phyloP scores from a whole-genome alignment of 2,797 vertebrate genomes.

The Aotus griseimembra region DNA sequence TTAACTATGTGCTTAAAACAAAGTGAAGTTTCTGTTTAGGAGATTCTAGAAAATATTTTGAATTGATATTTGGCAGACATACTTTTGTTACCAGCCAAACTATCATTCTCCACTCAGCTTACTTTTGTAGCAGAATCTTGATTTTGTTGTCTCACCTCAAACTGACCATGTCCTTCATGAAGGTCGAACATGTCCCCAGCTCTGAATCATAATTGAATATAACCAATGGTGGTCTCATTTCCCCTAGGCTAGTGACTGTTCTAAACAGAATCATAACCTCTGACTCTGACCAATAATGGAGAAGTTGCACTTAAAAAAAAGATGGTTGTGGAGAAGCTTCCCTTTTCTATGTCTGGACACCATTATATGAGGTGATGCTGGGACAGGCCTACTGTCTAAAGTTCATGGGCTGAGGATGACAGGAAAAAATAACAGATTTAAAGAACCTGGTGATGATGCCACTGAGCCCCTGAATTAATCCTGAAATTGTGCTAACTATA shows the following conservation, averaged over 20 bases:
- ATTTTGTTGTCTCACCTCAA: neutral
- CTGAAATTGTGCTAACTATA: neutral
- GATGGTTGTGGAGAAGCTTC: neutral
- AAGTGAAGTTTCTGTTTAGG: neutral
- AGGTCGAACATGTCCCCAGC: neutral
- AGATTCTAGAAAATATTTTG: neutral
- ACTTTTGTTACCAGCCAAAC: neutral
- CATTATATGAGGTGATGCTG: neutral
- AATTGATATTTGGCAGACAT: neutral
- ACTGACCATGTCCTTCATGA: neutral
- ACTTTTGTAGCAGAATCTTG: neutral
- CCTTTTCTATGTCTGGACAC: neutral
- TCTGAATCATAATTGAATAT: neutral
- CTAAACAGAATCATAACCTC: neutral
- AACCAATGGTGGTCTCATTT: neutral
- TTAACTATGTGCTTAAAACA: neutral
- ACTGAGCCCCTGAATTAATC: neutral
- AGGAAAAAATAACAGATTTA: neutral
- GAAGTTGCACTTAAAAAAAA: neutral
- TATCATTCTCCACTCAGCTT: neutral
- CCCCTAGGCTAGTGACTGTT: neutral
- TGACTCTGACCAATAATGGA: neutral
- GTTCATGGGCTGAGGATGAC: neutral
- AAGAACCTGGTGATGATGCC: neutral
- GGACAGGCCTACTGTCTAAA: neutral